A percentile compares a stretch with the other conserved stretches of the same genome.
phyloP scores from a whole-genome alignment of 2,888 invertebrate species.

The Sericinus montela region DNA sequence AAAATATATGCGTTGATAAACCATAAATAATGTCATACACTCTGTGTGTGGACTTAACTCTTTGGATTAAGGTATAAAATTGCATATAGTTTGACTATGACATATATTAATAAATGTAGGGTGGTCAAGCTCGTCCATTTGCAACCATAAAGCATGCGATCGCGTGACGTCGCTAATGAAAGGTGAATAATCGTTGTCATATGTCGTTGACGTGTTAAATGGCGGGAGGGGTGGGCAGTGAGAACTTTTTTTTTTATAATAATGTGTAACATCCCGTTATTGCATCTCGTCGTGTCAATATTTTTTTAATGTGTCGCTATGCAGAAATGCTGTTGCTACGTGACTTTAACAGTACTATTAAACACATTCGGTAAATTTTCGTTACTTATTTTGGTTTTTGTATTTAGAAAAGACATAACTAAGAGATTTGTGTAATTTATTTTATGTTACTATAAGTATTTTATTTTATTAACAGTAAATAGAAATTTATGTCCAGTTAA shows the following conservation, averaged over 20 bases:
- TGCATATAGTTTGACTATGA: background rate
- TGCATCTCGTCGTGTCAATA: conserved; percentile 16
- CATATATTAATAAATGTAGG: conserved; percentile 16
- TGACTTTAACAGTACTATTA: no score
- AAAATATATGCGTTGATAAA: background rate
- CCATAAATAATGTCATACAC: no score
- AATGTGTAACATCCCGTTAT: conserved; percentile 8
- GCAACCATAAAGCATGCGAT: conserved; percentile 60
- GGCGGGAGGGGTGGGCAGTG: conserved; percentile 37
- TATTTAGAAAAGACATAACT: no score
- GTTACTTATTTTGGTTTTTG: no score
- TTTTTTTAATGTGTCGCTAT: background rate
- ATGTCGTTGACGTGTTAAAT: conserved; percentile 47
- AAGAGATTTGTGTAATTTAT: no score
- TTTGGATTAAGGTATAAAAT: background rate
- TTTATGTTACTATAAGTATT: no score
- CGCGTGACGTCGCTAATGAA: conserved; percentile 62
- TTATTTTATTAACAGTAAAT: no score
- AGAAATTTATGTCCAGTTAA: no score
- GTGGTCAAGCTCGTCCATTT: conserved; percentile 41
- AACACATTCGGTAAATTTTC: no score
- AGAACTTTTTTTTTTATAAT: conserved; percentile 10
- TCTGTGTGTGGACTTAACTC: background rate
- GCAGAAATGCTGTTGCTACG: no score
- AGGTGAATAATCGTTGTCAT: conserved; percentile 58